Evolutionary conservation across 2,113 vertebrate species (phyloP).

Genomic region (Meriones unguiculatus): DNA sequence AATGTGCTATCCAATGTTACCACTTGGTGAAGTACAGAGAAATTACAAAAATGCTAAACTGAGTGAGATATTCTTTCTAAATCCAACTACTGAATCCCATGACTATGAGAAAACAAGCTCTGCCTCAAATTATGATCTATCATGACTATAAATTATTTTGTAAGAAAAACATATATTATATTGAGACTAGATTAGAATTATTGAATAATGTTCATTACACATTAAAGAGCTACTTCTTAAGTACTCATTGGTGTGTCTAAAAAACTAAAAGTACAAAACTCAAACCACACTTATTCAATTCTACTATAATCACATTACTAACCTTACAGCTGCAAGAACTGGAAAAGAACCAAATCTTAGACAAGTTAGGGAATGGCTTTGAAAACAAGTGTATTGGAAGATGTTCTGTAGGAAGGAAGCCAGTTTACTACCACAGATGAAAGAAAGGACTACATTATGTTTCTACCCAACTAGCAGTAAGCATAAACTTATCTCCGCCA

Average conservation of each 20-base stretch:
- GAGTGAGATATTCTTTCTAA: not conserved
- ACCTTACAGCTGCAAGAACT: constrained; percentile 53
- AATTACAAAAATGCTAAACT: not conserved
- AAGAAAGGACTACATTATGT: not conserved
- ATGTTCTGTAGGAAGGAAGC: constrained; percentile 25
- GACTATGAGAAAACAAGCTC: not conserved
- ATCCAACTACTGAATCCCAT: not conserved
- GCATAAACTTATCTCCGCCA: constrained; percentile 64
- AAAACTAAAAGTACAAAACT: constrained; percentile 13
- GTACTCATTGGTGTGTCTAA: not conserved
- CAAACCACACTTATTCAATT: constrained; percentile 42
- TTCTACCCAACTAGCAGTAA: constrained; percentile 47
- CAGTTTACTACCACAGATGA: constrained; percentile 55
- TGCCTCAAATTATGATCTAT: not conserved
- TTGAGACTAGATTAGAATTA: not conserved
- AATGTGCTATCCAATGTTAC: not conserved
- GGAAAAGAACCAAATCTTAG: constrained; percentile 57
- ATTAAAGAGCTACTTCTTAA: constrained; percentile 8
- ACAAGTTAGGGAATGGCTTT: not conserved
- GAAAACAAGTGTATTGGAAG: constrained; percentile 44
- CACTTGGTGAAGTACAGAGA: not conserved
- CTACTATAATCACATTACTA: constrained; percentile 17
- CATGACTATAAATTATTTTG: not conserved
- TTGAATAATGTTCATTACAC: not conserved
- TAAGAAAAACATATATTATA: not conserved